Conservation (phyloP, 2,113 vertebrate genomes). For the Phaethornis superciliosus region DNA sequence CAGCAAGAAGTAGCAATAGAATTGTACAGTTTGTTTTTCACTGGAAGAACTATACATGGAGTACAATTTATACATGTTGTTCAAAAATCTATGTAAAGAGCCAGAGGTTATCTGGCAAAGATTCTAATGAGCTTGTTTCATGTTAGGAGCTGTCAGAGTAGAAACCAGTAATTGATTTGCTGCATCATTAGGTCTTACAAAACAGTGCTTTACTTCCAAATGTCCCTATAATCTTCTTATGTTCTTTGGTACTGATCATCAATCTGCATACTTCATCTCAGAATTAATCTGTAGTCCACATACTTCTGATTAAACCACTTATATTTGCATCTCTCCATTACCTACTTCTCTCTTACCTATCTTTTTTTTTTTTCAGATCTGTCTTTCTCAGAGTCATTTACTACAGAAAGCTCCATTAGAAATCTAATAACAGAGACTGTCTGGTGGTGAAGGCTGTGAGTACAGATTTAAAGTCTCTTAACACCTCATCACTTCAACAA, state of each 20-base stretch:
- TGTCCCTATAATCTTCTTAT: background rate
- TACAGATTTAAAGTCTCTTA: conserved; percentile 33
- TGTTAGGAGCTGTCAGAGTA: background rate
- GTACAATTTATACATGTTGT: background rate
- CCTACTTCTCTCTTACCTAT: background rate
- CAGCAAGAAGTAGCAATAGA: background rate
- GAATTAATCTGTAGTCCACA: background rate
- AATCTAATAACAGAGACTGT: background rate
- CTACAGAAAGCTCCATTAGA: background rate
- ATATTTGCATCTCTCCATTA: background rate
- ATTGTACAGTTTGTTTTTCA: background rate
- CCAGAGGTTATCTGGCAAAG: conserved; percentile 47
- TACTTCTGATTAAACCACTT: background rate
- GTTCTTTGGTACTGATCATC: background rate
- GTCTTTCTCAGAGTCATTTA: background rate
- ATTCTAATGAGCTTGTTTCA: conserved; percentile 29
- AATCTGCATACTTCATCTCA: background rate
- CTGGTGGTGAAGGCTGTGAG: background rate
- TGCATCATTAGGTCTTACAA: background rate
- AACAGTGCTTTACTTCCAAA: background rate
- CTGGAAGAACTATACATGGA: background rate
- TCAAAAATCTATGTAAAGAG: conserved; percentile 13
- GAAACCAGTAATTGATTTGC: background rate
- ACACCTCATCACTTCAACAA: conserved; percentile 51
- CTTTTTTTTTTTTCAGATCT: background rate